These are phyloP conservation scores for Linnaemya tessellans DNA, from an alignment of 2,888 invertebrate species.

Conservation along the genomic window DNA sequence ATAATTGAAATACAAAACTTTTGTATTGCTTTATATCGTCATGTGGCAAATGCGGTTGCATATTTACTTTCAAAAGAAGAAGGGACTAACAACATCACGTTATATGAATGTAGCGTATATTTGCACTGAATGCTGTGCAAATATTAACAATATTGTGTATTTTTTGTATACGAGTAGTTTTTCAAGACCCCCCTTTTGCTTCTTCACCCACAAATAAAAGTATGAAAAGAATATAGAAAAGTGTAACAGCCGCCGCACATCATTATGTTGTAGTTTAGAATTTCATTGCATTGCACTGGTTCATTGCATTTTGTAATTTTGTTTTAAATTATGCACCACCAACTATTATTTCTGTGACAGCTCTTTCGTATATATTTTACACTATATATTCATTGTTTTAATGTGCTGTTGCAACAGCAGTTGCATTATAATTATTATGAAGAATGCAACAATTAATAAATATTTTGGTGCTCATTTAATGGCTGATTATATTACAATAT, in stretches of 20 bases:
- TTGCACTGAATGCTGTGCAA: neutral
- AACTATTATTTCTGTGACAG: neutral
- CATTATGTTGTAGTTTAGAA: slow-evolving; percentile 57
- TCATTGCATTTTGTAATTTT: slow-evolving; percentile 32
- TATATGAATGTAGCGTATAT: neutral
- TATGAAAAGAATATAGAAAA: neutral
- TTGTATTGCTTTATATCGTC: slow-evolving; percentile 53
- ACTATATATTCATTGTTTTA: neutral
- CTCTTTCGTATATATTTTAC: neutral
- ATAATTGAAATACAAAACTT: slow-evolving; percentile 69
- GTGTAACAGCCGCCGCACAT: slow-evolving; percentile 47
- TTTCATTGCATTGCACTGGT: slow-evolving; percentile 57
- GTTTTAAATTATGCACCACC: neutral
- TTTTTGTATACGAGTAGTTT: slow-evolving; percentile 34
- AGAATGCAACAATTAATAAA: slow-evolving; percentile 26
- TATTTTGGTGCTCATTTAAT: slow-evolving; percentile 55
- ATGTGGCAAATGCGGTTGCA: slow-evolving; percentile 62
- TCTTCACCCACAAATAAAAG: neutral
- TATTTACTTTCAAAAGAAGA: neutral
- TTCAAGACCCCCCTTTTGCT: neutral
- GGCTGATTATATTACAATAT: slow-evolving; percentile 58
- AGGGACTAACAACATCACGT: neutral
- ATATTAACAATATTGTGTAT: slow-evolving; percentile 27
- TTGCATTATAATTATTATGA: slow-evolving; percentile 15
- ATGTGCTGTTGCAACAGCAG: slow-evolving; percentile 37